Base-by-base conservation (phyloP, 1,140 invertebrate genomes). In the Saccostrea glomerata region DNA sequence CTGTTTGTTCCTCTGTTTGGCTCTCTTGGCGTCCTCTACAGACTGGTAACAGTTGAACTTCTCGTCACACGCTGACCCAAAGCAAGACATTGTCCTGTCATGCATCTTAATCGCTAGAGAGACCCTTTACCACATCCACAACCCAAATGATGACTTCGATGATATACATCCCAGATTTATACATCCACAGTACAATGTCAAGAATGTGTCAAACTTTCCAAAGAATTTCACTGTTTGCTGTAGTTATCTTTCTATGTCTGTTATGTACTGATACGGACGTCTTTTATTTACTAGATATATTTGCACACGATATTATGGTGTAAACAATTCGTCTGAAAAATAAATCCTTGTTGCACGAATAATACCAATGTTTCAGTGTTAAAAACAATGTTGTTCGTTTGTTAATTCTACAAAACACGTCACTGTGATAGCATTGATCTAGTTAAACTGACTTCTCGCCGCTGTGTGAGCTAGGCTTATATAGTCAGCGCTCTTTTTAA, bases 1-100 rank as follows among this genome's bases (percentile, higher is more conserved):
- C 86, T 93, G 90, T 73, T 92, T 93, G 85, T 93, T 89, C 13
- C 92, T 82, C n/a, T 88, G 84, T 12, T 90, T 87, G 4, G 93
- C 93, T 7, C 60, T 47, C 86, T 91, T 93, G 13, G 87, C 91
- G 30, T 92, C 91, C 70, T 93, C 92, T 2, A 30, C 20, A 2
- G 82, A 84, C 40, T 84, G 82, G 6, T 84, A 84, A 84, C 82
- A 84, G 1, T 47, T 20, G 7, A 84, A 84, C 55, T 23, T 47
- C 40, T 84, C 82, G 0, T 84, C 82, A 84, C 82, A 84, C n/a
- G 47, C 54, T 5, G 40, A 55, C 36, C 82, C 82, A 84, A 84
- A 84, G 55, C 82, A 84, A 15, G 82, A 54, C 47, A 84, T 23
- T 23, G 55, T 55, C 20, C 17, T 47, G 82, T 84, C 82, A 47